Conservation (phyloP, 1,140 invertebrate species). For the Orchestia grillus region DNA sequence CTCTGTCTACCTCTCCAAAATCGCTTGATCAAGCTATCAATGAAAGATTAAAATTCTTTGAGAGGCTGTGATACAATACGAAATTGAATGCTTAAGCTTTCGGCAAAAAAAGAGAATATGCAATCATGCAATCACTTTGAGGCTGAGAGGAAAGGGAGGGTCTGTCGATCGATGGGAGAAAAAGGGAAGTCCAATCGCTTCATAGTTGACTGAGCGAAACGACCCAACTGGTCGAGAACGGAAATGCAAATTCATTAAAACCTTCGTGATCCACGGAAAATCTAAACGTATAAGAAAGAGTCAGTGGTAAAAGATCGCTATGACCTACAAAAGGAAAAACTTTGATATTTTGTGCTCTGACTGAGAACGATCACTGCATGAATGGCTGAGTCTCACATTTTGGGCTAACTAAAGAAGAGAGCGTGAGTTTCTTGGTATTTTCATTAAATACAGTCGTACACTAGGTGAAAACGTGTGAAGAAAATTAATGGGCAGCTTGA, state of each 20-base stretch:
- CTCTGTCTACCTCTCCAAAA: neutral
- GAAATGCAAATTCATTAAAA: neutral
- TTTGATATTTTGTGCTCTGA: no score
- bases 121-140: neutral
- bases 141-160: neutral
- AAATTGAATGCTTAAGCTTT: neutral
- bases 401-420: no score
- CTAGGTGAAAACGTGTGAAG: no score
- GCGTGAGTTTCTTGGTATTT: no score
- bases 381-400: no score
- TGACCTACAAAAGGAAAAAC: no score
- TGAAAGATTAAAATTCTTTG: neutral
- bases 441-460: no score
- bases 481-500: no score
- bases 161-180: neutral
- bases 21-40: neutral
- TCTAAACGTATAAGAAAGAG: neutral
- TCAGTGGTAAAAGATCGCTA: neutral
- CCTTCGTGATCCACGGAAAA: neutral
- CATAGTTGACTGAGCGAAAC: neutral
- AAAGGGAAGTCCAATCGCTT: neutral
- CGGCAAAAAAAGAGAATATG: neutral
- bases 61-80: neutral
- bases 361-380: no score
- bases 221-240: neutral